phyloP scores from a whole-genome alignment of 2,888 invertebrate species.

The Globia sparganii region DNA sequence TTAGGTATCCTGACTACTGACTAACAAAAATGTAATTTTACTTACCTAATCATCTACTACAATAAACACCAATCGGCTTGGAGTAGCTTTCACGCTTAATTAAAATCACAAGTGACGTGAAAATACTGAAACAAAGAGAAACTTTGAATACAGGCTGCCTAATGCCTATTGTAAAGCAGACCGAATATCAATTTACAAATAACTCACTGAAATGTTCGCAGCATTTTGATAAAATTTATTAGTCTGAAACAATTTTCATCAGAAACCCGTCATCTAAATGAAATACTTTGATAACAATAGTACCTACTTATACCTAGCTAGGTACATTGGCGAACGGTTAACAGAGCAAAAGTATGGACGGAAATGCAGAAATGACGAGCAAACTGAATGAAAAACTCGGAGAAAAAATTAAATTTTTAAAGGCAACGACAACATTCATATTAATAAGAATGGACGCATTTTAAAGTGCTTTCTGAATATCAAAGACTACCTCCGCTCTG shows the following conservation, averaged over 20 bases:
- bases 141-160: slow-evolving; percentile 5
- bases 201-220: slow-evolving; percentile 19
- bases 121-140: slow-evolving; percentile 48
- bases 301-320: background rate
- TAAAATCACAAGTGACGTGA: slow-evolving; percentile 46
- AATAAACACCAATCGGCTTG: slow-evolving; percentile 92
- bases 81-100: slow-evolving; percentile 47
- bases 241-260: slow-evolving; percentile 28
- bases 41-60: slow-evolving; percentile 95
- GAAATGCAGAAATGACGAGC: slow-evolving; percentile 13
- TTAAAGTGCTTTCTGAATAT: slow-evolving; percentile 47
- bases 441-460: slow-evolving; percentile 36
- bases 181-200: slow-evolving; percentile 19
- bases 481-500: slow-evolving; percentile 41
- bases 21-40: slow-evolving; percentile 1
- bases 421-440: slow-evolving; percentile 25
- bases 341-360: slow-evolving; percentile 1
- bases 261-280: slow-evolving; percentile 27
- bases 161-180: background rate
- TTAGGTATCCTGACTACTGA: background rate
- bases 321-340: background rate
- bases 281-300: slow-evolving; percentile 25
- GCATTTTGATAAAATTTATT: slow-evolving; percentile 30
- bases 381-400: slow-evolving; percentile 16
- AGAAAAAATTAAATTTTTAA: slow-evolving; percentile 26